Percentiles rank a stretch among this genome's conserved stretches.
Conservation (phyloP, 2,888 invertebrate species). For the Neoaliturus tenellus region DNA sequence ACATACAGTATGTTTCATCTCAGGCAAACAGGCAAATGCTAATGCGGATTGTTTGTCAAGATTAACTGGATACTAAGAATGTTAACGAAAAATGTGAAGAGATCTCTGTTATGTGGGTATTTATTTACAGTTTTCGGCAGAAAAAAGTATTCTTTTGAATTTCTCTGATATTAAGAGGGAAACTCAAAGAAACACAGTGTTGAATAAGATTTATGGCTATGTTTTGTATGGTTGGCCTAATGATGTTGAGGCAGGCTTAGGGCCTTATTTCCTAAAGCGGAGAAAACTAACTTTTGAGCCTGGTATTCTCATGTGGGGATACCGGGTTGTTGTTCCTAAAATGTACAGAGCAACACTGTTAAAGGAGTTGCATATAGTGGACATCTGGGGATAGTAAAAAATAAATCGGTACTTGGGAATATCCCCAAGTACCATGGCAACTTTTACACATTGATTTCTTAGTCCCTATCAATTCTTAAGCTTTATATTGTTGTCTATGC, state of each 20-base stretch:
- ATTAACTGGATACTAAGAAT: background rate
- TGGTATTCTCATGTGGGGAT: slow-evolving; percentile 24
- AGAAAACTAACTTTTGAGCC: slow-evolving; percentile 35
- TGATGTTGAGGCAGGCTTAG: background rate
- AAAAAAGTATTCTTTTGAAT: slow-evolving; percentile 39
- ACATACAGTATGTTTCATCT: slow-evolving; percentile 17
- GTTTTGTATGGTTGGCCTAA: slow-evolving; percentile 30
- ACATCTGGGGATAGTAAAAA: slow-evolving; percentile 42
- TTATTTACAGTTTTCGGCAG: slow-evolving; percentile 19
- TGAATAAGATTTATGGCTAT: slow-evolving; percentile 25
- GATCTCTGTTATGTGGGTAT: slow-evolving; percentile 29
- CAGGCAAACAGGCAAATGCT: background rate
- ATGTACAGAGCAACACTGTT: background rate
- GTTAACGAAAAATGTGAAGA: background rate
- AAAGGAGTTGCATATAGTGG: slow-evolving; percentile 21
- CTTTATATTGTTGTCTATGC: slow-evolving; percentile 38
- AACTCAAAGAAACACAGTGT: slow-evolving; percentile 7
- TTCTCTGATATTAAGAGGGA: slow-evolving; percentile 25
- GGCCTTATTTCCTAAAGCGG: slow-evolving; percentile 10
- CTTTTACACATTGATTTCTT: slow-evolving; percentile 41
- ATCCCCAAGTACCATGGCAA: background rate
- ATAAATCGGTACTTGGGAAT: slow-evolving; percentile 36
- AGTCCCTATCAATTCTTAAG: slow-evolving; percentile 26
- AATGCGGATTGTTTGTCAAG: slow-evolving; percentile 24
- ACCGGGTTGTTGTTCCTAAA: slow-evolving; percentile 43